Conservation (phyloP, 2,113 vertebrate genomes). For the Nesoenas mayeri region DNA sequence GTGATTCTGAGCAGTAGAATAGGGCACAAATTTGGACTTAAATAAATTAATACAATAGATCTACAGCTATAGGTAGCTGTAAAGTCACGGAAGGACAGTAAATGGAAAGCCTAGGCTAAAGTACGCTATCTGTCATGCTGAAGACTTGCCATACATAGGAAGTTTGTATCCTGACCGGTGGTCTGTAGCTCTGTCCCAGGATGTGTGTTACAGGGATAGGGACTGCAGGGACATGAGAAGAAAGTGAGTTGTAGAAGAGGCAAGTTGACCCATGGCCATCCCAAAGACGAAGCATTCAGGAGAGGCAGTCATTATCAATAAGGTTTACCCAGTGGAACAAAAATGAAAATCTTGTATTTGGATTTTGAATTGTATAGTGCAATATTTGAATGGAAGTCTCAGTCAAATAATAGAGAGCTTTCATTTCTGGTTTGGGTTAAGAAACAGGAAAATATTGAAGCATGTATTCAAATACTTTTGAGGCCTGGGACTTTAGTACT, state of each 20-base stretch:
- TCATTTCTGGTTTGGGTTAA: not conserved
- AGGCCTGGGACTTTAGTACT: not conserved
- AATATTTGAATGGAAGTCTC: not conserved
- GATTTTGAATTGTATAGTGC: not conserved
- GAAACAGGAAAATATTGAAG: not conserved
- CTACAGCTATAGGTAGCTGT: not conserved
- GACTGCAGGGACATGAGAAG: not conserved
- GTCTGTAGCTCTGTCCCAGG: not conserved
- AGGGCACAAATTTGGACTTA: not conserved
- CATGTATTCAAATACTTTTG: not conserved
- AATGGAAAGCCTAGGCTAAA: not conserved
- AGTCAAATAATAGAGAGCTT: not conserved
- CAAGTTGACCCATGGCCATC: not conserved
- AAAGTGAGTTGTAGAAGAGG: not conserved
- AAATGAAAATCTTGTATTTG: not conserved
- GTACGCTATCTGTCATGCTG: not conserved
- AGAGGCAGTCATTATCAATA: not conserved
- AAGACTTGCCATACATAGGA: fast-evolving
- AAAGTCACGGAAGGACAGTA: not conserved
- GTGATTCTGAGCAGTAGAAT: not conserved
- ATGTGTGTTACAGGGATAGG: not conserved
- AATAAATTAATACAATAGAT: not conserved
- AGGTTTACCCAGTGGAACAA: not conserved
- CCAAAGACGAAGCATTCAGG: not conserved
- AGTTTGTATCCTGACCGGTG: not conserved